These are phyloP conservation scores for Hemibates koningsi DNA, from an alignment of 2,113 vertebrate genomes.

Conservation along the genomic window DNA sequence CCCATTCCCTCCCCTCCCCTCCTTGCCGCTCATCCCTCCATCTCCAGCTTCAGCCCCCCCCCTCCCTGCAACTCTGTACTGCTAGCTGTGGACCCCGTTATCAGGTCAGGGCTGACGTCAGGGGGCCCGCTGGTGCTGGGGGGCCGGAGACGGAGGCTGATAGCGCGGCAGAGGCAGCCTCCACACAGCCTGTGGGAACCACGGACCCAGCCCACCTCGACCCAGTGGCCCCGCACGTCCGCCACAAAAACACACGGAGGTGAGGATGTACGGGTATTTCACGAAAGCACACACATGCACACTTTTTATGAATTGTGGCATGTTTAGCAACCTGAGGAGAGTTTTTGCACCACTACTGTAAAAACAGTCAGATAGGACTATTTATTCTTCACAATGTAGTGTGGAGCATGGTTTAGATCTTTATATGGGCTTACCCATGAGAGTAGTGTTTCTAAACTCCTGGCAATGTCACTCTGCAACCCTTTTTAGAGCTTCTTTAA, in stretches of 20 bases:
- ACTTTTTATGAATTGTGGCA: not conserved
- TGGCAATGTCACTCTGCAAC: not conserved
- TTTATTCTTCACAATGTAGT: not conserved
- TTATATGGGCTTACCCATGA: not conserved
- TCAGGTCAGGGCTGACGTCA: conserved; percentile 67
- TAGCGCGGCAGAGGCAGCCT: conserved; percentile 58
- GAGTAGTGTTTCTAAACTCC: not conserved
- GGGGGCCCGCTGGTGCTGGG: conserved; percentile 59
- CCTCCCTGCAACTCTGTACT: not conserved
- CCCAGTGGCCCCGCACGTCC: conserved; percentile 59
- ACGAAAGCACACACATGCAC: not conserved
- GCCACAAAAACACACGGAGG: conserved; percentile 21
- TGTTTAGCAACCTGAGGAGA: not conserved
- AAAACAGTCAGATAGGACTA: not conserved
- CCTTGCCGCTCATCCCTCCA: conserved; percentile 38
- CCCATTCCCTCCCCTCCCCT: conserved; percentile 53
- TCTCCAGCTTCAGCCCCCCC: not conserved
- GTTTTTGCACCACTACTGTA: not conserved
- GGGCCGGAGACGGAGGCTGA: conserved; percentile 68
- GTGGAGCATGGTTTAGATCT: not conserved
- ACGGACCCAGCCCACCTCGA: conserved; percentile 48
- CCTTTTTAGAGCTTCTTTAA: not conserved
- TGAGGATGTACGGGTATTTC: not conserved
- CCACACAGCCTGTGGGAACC: conserved; percentile 68
- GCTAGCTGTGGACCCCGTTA: conserved; percentile 54